phyloP scores from a whole-genome alignment of 2,797 vertebrate genomes.

The Discoglossus pictus region DNA sequence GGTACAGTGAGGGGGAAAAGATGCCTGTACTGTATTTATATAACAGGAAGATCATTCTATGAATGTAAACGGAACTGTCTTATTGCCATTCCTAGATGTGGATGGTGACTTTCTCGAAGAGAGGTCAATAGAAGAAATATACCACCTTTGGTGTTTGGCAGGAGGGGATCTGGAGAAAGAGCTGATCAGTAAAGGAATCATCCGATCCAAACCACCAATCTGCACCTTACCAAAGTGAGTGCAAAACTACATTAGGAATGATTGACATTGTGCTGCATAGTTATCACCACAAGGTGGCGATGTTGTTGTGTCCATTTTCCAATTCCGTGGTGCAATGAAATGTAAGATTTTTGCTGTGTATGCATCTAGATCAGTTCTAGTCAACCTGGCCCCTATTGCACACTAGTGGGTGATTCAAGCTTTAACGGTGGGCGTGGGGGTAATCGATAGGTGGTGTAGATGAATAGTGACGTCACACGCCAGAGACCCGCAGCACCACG shows the following conservation, averaged over 20 bases:
- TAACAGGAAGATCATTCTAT: too few relatives aligned
- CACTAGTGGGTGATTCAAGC: too few relatives aligned
- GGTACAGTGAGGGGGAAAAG: slow-evolving; percentile 66
- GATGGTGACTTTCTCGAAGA: slow-evolving; percentile 84
- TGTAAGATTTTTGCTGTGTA: too few relatives aligned
- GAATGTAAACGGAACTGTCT: background rate
- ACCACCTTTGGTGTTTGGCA: slow-evolving; percentile 96
- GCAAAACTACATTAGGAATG: slow-evolving; percentile 17
- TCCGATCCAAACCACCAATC: slow-evolving; percentile 92
- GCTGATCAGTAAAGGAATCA: slow-evolving; percentile 94
- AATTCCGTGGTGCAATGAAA: too few relatives aligned
- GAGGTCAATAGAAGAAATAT: slow-evolving; percentile 92
- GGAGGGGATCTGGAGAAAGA: slow-evolving; percentile 98
- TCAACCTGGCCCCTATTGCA: too few relatives aligned
- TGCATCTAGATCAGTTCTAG: too few relatives aligned
- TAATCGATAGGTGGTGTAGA: too few relatives aligned
- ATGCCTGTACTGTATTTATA: background rate
- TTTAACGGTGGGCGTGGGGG: too few relatives aligned
- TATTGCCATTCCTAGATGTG: slow-evolving; percentile 66
- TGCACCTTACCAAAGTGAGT: slow-evolving; percentile 94
- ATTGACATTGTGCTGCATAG: background rate
- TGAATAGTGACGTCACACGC: too few relatives aligned
- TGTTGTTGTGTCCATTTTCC: background rate
- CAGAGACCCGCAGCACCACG: too few relatives aligned
- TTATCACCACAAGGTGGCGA: too few relatives aligned